Evolutionary conservation across 2,888 invertebrate species (phyloP), one percentile per base, ranked within the genome.

Genomic region (Cecidostiba fungosa): DNA sequence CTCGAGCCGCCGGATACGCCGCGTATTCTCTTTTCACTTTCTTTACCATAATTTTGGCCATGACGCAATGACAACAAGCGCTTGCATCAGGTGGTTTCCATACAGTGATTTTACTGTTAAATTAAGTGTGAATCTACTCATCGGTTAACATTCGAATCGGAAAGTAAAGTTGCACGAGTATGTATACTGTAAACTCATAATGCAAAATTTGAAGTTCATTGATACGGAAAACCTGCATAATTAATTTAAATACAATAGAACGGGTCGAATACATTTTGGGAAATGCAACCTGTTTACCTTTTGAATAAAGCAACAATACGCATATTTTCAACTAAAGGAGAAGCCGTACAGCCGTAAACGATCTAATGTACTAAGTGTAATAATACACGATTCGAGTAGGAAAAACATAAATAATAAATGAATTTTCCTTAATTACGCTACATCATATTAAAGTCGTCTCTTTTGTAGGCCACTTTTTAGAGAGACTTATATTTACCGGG

Each of bases 31-130:
- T 77, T 12, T 12, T 43, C 43, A 43, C 43, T 43, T 43, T 43
- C 43, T 43, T 78, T 19, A 32, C 12, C n/a, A 47, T 47, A 69
- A 69, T 78, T 77, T 69, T 78, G 47, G 32, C 29, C 32, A 29
- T 78, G 78, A 78, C 32, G 69, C 78, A 78, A 78, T 69, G 4
- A 47, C 6, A 50, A 78, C 47, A 50, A 19, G 19, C 16, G n/a
- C 19, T 78, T 78, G 69, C 78, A 69, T 78, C 66, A 69, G 32
- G 26, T 50, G 8, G 5, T 23, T 23, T 78, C 43, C 43, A 14
- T 23, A 54, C n/a, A n/a, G 6, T 1, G 6, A 54, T 19, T 8
- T 39, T 62, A 62, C 26, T 77, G 77, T 77, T 66, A 43, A 77
- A 66, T 39, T n/a, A 39, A 36, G 26, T 16, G 6, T n/a, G 43